Evolutionary conservation across 2,797 vertebrate species (phyloP).

Genomic region (Paguma larvata): DNA sequence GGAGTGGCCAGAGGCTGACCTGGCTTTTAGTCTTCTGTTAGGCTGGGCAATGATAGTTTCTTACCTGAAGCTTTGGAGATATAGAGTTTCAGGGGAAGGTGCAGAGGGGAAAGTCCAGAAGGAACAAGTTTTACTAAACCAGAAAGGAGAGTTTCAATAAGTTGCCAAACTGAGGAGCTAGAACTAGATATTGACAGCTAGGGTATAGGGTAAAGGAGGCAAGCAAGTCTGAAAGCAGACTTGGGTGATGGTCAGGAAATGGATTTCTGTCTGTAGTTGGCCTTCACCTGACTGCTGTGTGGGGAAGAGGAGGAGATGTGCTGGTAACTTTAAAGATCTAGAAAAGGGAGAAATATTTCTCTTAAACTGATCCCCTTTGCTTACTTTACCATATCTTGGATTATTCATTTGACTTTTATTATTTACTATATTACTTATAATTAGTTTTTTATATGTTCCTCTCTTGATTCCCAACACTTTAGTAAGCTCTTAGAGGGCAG

Average conservation of each 20-base stretch:
- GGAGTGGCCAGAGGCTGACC: not conserved
- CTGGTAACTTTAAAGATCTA: not conserved
- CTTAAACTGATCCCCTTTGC: not conserved
- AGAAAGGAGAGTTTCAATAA: conserved; percentile 51
- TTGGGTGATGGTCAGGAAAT: not conserved
- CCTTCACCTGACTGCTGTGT: not conserved
- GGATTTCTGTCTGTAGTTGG: not conserved
- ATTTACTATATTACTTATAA: not conserved
- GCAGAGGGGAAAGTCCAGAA: not conserved
- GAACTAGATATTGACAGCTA: conserved; percentile 44
- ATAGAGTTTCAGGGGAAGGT: not conserved
- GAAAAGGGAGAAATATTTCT: not conserved
- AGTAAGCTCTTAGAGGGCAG: conserved; percentile 31
- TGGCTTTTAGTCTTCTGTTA: conserved; percentile 10
- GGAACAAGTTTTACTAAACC: not conserved
- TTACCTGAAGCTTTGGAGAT: not conserved
- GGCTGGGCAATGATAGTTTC: not conserved
- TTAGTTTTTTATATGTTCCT: not conserved
- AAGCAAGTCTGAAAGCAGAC: conserved; percentile 20
- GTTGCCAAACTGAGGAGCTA: not conserved
- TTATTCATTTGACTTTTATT: not conserved
- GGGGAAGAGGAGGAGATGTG: not conserved
- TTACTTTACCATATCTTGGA: not conserved
- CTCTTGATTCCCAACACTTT: not conserved
- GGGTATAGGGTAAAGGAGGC: not conserved